phyloP scores from a whole-genome alignment of 2,888 invertebrate species.

The Chironomus tentans region DNA sequence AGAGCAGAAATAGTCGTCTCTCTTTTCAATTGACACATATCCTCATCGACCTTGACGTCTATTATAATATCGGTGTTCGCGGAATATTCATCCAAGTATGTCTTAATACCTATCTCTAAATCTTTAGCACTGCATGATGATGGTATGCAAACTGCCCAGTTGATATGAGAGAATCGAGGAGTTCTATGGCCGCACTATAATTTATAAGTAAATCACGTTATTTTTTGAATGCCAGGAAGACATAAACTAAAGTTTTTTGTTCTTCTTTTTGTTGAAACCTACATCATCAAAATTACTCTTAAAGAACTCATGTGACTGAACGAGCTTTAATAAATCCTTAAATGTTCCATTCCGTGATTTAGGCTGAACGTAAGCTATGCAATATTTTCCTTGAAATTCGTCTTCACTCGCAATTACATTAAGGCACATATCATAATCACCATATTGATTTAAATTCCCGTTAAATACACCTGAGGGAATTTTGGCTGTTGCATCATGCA shows the following conservation, averaged over 20 bases:
- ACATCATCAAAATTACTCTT: constrained; percentile 57
- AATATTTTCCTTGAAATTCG: constrained; percentile 49
- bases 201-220: neutral
- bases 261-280: constrained; percentile 38
- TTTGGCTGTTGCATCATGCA: constrained; percentile 59
- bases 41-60: constrained; percentile 49
- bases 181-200: constrained; percentile 60
- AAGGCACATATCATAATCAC: constrained; percentile 45
- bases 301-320: constrained; percentile 55
- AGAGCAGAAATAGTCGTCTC: constrained; percentile 31
- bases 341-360: constrained; percentile 47
- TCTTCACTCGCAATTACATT: constrained; percentile 27
- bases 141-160: constrained; percentile 61
- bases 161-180: constrained; percentile 54
- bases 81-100: constrained; percentile 44
- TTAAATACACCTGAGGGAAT: constrained; percentile 53
- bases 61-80: constrained; percentile 48
- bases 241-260: too few relatives aligned
- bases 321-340: constrained; percentile 42
- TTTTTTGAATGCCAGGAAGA: too few relatives aligned
- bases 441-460: constrained; percentile 58
- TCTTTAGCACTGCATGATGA: constrained; percentile 50
- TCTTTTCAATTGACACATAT: constrained; percentile 51
- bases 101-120: constrained; percentile 49
- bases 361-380: constrained; percentile 53